These are phyloP conservation scores for Pteropus rufus DNA, from an alignment of 2,797 vertebrate species.

Conservation along the genomic window DNA sequence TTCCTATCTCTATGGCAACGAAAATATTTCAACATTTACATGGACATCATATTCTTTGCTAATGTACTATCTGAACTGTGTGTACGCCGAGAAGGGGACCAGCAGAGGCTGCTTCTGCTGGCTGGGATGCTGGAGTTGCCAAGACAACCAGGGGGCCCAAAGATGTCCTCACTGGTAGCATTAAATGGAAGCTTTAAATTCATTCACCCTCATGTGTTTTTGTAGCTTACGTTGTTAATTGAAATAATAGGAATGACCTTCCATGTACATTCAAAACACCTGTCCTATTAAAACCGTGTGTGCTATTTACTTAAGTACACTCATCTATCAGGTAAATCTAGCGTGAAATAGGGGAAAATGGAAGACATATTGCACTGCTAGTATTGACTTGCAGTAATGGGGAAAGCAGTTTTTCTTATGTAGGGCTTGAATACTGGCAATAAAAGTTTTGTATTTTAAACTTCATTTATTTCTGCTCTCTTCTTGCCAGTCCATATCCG, in stretches of 20 bases:
- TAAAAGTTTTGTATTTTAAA: constrained; percentile 72
- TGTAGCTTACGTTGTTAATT: constrained; percentile 86
- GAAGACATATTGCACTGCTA: constrained; percentile 76
- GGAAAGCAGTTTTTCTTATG: constrained; percentile 74
- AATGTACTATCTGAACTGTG: constrained; percentile 83
- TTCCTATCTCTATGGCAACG: constrained; percentile 88
- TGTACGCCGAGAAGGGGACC: constrained; percentile 80
- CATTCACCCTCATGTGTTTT: constrained; percentile 84
- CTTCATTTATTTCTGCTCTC: constrained; percentile 73
- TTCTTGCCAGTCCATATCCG: constrained; percentile 46
- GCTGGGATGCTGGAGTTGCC: constrained; percentile 85
- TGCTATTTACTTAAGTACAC: constrained; percentile 84
- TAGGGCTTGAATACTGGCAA: constrained; percentile 69
- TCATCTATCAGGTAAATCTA: constrained; percentile 84
- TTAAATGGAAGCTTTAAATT: constrained; percentile 86
- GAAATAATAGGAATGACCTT: constrained; percentile 86
- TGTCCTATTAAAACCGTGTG: constrained; percentile 84
- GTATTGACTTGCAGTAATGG: constrained; percentile 74
- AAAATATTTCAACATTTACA: constrained; percentile 87
- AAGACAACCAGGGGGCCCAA: constrained; percentile 86
- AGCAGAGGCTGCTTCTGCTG: constrained; percentile 80
- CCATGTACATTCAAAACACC: constrained; percentile 81
- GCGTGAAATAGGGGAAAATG: constrained; percentile 82
- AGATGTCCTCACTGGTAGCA: constrained; percentile 83
- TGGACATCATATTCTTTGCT: constrained; percentile 85